These are phyloP conservation scores for Euwallacea fornicatus DNA, from an alignment of 1,140 invertebrate species.

Conservation along the genomic window DNA sequence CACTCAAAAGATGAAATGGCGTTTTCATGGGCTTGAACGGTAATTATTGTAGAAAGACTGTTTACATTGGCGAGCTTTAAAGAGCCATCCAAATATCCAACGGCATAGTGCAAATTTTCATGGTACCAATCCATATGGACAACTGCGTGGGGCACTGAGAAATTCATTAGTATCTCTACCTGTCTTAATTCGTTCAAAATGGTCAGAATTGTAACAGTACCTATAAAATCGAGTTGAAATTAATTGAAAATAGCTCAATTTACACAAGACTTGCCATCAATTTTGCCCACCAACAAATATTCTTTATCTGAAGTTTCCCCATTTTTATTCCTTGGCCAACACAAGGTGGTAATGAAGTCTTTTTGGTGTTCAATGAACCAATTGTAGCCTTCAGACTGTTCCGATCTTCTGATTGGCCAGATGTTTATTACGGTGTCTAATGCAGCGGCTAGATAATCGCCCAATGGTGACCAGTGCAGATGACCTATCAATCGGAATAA, in stretches of 20 bases:
- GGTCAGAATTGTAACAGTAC: slow-evolving; percentile 49
- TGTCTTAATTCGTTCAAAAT: slow-evolving; percentile 44
- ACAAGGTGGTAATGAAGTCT: slow-evolving; percentile 57
- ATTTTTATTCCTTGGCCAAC: slow-evolving; percentile 55
- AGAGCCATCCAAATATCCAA: slow-evolving; percentile 62
- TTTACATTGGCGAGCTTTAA: slow-evolving; percentile 56
- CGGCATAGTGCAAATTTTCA: slow-evolving; percentile 60
- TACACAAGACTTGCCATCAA: slow-evolving; percentile 54
- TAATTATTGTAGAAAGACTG: slow-evolving; percentile 52
- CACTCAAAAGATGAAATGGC: slow-evolving; percentile 55
- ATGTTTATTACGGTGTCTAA: slow-evolving; percentile 65
- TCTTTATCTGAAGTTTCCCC: slow-evolving; percentile 50
- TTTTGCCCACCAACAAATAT: slow-evolving; percentile 59
- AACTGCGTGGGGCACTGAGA: slow-evolving; percentile 56
- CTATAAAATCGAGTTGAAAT: neutral
- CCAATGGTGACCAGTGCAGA: slow-evolving; percentile 59
- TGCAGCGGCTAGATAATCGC: slow-evolving; percentile 60
- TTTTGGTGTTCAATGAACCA: slow-evolving; percentile 54
- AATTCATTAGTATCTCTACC: slow-evolving; percentile 55
- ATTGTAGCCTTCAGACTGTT: slow-evolving; percentile 39
- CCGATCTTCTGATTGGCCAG: slow-evolving; percentile 52
- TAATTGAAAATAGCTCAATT: neutral
- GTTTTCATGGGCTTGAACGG: slow-evolving; percentile 58
- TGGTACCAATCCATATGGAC: slow-evolving; percentile 60
- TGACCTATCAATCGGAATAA: slow-evolving; percentile 39